Percentiles rank a stretch among this genome's conserved stretches.
These are phyloP conservation scores for Dendrophyllia cribrosa DNA, from an alignment of 64 coral and sea anemone species.

Conservation along the genomic window DNA sequence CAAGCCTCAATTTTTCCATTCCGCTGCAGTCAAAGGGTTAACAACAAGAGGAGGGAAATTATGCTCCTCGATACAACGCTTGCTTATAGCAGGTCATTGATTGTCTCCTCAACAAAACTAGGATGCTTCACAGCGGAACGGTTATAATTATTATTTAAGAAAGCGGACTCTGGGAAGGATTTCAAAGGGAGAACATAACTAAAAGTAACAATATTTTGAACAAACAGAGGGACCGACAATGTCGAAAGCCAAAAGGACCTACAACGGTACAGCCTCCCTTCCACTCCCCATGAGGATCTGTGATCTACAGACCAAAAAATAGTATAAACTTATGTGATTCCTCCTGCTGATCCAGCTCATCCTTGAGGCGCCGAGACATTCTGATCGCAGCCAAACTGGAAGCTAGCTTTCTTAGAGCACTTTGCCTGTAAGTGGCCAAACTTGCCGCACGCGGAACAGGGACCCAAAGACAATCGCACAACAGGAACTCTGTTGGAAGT, in stretches of 20 bases:
- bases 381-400: no score
- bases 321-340: not conserved
- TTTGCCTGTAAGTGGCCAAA: slow-evolving; percentile 57
- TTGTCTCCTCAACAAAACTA: slow-evolving; percentile 34
- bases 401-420: slow-evolving; percentile 33
- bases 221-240: slow-evolving; percentile 40
- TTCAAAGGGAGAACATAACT: slow-evolving; percentile 55
- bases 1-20: slow-evolving; percentile 60
- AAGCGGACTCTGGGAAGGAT: slow-evolving; percentile 45
- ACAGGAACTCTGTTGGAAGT: slow-evolving; percentile 28
- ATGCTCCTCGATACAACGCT: slow-evolving; percentile 62
- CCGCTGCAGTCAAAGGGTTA: slow-evolving; percentile 77
- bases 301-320: not conserved
- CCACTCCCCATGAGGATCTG: not conserved
- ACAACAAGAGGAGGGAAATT: slow-evolving; percentile 36
- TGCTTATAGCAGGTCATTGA: slow-evolving; percentile 47
- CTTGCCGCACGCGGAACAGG: slow-evolving; percentile 38
- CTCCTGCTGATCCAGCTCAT: no score
- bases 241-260: not conserved
- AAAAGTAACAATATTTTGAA: slow-evolving; percentile 54
- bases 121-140: slow-evolving; percentile 52
- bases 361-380: no score
- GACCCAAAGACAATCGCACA: slow-evolving; percentile 35
- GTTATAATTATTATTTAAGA: slow-evolving; percentile 70
- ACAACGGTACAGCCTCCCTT: not conserved